Percentiles rank a stretch among this genome's conserved stretches.
Conservation (phyloP, 2,888 invertebrate genomes). For the Smittia aterrima region DNA sequence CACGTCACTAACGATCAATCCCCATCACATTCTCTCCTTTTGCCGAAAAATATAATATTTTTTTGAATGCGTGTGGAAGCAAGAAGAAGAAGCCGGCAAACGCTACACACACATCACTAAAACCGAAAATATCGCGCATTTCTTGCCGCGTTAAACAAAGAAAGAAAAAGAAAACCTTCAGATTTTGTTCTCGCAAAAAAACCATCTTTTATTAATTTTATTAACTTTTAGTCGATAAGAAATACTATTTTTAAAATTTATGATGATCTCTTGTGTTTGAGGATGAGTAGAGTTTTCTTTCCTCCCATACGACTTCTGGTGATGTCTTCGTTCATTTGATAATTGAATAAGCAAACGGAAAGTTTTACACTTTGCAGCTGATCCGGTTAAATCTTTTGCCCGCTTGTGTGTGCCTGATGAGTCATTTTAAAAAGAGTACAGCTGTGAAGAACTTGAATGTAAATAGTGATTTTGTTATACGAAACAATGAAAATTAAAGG, state of each 20-base stretch:
- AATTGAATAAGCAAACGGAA: too few relatives aligned
- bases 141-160: conserved; percentile 6
- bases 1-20: not conserved
- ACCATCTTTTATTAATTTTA: conserved; percentile 20
- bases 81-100: not conserved
- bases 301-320: not conserved
- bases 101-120: not conserved
- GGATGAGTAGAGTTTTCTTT: not conserved
- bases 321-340: not conserved
- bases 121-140: not conserved
- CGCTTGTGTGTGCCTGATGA: conserved; percentile 13
- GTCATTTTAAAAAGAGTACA: conserved; percentile 9
- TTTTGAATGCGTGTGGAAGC: conserved; percentile 11
- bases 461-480: too few relatives aligned
- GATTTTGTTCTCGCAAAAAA: conserved; percentile 13
- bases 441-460: too few relatives aligned
- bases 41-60: not conserved
- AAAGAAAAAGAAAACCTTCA: conserved; percentile 1
- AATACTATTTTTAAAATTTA: not conserved
- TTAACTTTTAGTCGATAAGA: not conserved
- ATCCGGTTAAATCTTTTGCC: not conserved
- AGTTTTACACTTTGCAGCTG: not conserved
- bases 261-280: not conserved
- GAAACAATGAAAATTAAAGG: too few relatives aligned
- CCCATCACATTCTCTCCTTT: not conserved